These are phyloP conservation scores for Percina caprodes DNA, from an alignment of 2,113 vertebrate genomes.

Conservation along the genomic window DNA sequence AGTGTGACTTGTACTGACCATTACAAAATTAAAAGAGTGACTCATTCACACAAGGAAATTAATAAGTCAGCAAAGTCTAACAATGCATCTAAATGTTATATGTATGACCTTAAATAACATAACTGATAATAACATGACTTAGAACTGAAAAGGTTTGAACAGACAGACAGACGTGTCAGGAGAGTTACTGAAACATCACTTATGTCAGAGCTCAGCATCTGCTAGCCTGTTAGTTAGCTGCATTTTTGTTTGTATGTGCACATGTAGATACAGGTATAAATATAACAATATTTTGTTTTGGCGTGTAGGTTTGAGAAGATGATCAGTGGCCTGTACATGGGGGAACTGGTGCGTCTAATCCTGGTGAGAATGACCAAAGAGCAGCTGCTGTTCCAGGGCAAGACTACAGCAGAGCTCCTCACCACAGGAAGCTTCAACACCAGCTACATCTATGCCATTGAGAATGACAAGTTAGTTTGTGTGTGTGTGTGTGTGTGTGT, in stretches of 20 bases:
- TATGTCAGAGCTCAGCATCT: neutral
- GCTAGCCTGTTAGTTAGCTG: neutral
- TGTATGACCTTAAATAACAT: too few relatives aligned
- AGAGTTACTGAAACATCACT: neutral
- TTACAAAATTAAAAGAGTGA: too few relatives aligned
- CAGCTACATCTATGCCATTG: slow-evolving; percentile 90
- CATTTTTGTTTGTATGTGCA: neutral
- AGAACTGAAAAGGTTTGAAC: too few relatives aligned
- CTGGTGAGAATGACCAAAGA: slow-evolving; percentile 96
- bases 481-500: neutral
- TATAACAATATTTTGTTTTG: neutral
- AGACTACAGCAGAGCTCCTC: slow-evolving; percentile 86
- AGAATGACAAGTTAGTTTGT: slow-evolving; percentile 84
- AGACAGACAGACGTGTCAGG: neutral
- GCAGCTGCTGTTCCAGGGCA: slow-evolving; percentile 89
- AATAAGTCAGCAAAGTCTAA: too few relatives aligned
- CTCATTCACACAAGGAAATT: too few relatives aligned
- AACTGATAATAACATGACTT: too few relatives aligned
- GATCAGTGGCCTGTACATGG: slow-evolving; percentile 99
- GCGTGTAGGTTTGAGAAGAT: slow-evolving; percentile 96
- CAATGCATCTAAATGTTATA: too few relatives aligned
- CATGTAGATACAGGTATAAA: neutral
- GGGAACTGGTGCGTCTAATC: slow-evolving; percentile 95
- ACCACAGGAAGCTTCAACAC: slow-evolving; percentile 90
- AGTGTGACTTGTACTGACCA: too few relatives aligned